These are phyloP conservation scores for Passerculus sandwichensis DNA, from an alignment of 2,797 vertebrate species.

Conservation along the genomic window DNA sequence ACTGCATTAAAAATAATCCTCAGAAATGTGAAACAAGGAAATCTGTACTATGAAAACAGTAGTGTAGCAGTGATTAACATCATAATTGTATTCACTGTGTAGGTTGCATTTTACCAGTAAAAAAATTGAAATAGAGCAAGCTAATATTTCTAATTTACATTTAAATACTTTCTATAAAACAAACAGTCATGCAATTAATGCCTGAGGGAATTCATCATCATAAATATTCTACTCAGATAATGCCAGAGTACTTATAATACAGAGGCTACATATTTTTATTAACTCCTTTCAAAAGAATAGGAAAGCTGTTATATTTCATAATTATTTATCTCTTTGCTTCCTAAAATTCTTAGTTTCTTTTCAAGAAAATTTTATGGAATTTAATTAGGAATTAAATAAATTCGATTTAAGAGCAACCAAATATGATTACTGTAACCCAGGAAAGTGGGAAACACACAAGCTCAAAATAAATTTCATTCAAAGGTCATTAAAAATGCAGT, in stretches of 20 bases:
- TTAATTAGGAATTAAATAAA: not conserved
- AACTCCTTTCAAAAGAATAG: not conserved
- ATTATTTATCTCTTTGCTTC: not conserved
- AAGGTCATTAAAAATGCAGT: not conserved
- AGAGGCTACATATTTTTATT: not conserved
- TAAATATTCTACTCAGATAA: not conserved
- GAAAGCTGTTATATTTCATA: not conserved
- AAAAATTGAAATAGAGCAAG: not conserved
- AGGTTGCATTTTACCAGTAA: not conserved
- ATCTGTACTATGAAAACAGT: not conserved
- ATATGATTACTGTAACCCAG: not conserved
- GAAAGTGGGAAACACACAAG: not conserved
- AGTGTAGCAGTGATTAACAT: not conserved
- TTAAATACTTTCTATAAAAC: constrained; percentile 1
- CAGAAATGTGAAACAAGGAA: not conserved
- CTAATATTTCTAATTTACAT: constrained; percentile 17
- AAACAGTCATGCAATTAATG: not conserved
- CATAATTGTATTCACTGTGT: not conserved
- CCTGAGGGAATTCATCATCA: not conserved
- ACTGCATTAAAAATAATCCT: not conserved
- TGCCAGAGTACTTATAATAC: not conserved
- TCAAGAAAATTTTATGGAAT: not conserved
- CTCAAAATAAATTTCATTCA: not conserved
- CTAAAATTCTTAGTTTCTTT: not conserved
- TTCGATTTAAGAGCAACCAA: not conserved